Percentiles rank a stretch among this genome's conserved stretches.
Evolutionary conservation across 2,113 vertebrate genomes (phyloP).

Genomic region (Stictonetta naevosa): DNA sequence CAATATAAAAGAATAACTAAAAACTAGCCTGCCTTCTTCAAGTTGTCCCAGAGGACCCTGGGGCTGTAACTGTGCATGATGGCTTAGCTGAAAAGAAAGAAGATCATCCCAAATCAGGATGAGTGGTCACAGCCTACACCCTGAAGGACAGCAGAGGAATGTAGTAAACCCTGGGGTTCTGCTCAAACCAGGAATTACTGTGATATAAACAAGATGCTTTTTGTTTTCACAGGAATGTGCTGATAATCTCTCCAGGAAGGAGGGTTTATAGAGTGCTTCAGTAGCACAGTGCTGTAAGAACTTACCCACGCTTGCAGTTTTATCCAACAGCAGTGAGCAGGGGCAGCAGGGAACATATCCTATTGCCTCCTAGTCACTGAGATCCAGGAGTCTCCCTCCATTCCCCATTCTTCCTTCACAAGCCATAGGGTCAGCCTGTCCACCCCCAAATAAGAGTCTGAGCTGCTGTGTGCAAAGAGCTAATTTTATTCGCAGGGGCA

Average conservation of each 20-base stretch:
- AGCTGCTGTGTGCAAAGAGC: constrained; percentile 49
- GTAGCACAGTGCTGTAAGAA: not conserved
- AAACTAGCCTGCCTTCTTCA: not conserved
- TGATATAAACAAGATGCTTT: not conserved
- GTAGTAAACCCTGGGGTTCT: not conserved
- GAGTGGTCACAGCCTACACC: not conserved
- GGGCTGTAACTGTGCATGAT: not conserved
- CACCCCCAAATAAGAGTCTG: not conserved
- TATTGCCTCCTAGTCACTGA: not conserved
- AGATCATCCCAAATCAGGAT: not conserved
- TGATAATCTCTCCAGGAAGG: not conserved
- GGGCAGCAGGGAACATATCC: not conserved
- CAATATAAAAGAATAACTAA: not conserved
- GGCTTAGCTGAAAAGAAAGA: accelerated
- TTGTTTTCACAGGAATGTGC: not conserved
- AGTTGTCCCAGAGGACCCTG: accelerated
- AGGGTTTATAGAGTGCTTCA: not conserved
- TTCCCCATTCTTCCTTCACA: not conserved
- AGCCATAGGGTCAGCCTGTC: not conserved
- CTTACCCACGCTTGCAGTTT: not conserved
- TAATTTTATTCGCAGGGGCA: constrained; percentile 61
- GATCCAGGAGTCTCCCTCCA: not conserved
- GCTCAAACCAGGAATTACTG: not conserved
- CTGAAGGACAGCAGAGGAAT: not conserved
- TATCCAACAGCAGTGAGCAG: not conserved